phyloP scores from a whole-genome alignment of 2,113 vertebrate genomes.

The Ceyx melanurus region DNA sequence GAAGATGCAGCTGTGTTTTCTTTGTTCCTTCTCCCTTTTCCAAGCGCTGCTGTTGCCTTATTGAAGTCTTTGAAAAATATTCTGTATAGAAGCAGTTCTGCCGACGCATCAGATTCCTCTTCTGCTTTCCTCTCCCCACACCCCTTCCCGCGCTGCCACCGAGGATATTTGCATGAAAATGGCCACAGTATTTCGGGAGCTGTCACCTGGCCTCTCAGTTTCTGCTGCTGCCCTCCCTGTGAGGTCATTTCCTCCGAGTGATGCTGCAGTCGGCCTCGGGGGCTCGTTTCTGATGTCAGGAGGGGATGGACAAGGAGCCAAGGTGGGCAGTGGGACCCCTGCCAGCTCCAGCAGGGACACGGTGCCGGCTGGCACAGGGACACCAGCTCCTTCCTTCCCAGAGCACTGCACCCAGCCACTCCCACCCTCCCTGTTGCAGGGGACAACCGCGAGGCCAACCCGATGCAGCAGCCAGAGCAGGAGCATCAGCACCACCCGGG shows the following conservation, averaged over 20 bases:
- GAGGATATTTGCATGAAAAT: constrained; percentile 49
- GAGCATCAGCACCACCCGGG: not conserved
- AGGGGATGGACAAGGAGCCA: not conserved
- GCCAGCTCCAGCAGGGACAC: not conserved
- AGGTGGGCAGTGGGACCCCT: accelerated
- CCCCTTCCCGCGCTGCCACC: not conserved
- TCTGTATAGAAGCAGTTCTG: constrained; percentile 57
- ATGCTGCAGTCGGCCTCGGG: not conserved
- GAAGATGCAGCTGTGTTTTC: constrained; percentile 65
- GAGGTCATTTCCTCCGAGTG: not conserved
- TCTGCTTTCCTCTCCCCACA: constrained; percentile 1
- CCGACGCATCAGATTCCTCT: constrained; percentile 41
- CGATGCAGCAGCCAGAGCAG: not conserved
- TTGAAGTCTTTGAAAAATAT: constrained; percentile 61
- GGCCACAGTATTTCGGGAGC: not conserved
- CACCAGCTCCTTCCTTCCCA: not conserved
- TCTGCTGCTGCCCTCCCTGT: not conserved
- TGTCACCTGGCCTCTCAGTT: constrained; percentile 24
- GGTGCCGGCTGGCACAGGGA: accelerated
- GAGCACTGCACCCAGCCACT: not conserved
- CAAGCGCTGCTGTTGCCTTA: constrained; percentile 46
- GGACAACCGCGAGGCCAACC: accelerated
- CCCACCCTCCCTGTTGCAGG: too few relatives aligned
- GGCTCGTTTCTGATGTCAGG: not conserved
- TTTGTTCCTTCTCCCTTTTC: constrained; percentile 57